Evolutionary conservation across 1,140 invertebrate species (phyloP).

Genomic region (Drosophila neocordata): DNA sequence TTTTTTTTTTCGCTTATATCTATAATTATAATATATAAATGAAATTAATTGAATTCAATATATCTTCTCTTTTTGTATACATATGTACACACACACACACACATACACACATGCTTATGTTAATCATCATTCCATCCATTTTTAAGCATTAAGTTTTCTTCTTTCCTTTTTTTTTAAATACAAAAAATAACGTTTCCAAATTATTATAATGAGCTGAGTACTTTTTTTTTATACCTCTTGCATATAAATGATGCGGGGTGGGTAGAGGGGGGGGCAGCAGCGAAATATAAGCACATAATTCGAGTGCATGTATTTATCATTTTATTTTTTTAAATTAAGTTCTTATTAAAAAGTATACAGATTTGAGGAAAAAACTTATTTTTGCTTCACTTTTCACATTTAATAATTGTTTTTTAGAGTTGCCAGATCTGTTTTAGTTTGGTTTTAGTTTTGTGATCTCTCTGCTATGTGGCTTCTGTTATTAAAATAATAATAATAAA

Average conservation of each 20-base stretch:
- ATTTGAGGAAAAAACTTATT: no score
- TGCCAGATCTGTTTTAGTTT: no score
- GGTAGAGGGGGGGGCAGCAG: no score
- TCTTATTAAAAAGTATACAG: no score
- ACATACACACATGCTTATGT: slow-evolving; percentile 28
- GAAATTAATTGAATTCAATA: background rate
- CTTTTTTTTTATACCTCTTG: slow-evolving; percentile 4
- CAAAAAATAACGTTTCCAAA: slow-evolving; percentile 27
- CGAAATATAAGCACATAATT: no score
- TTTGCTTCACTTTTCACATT: no score
- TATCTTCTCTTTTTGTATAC: background rate
- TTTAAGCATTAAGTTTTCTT: slow-evolving; percentile 33
- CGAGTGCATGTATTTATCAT: no score
- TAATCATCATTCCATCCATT: slow-evolving; percentile 48
- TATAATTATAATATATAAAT: background rate
- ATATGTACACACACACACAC: slow-evolving; percentile 20
- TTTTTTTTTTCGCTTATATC: background rate
- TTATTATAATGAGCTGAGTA: slow-evolving; percentile 19
- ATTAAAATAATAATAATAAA: no score
- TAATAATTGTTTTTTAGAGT: no score
- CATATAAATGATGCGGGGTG: background rate
- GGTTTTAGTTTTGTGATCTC: no score
- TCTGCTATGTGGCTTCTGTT: no score
- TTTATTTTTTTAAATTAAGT: no score
- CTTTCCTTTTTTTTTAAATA: slow-evolving; percentile 31